These are phyloP conservation scores for Melanostoma mellinum DNA, from an alignment of 2,888 invertebrate species.

Conservation along the genomic window DNA sequence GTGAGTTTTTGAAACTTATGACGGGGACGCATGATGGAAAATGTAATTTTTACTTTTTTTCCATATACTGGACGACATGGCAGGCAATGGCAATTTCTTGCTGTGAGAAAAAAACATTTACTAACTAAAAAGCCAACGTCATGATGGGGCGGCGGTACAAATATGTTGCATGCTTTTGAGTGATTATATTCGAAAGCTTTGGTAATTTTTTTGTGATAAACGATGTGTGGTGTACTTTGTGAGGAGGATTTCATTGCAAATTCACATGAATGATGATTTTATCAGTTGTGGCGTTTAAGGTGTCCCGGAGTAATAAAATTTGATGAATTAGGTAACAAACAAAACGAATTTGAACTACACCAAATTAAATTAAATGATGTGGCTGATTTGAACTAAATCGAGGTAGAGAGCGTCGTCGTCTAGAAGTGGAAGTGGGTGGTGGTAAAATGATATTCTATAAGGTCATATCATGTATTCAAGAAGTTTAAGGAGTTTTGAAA, in stretches of 20 bases:
- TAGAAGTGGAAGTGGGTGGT: not conserved
- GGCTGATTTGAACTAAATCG: no score
- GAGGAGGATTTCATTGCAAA: conserved; percentile 23
- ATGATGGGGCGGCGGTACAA: conserved; percentile 8
- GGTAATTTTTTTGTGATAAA: not conserved
- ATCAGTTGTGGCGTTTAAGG: conserved; percentile 55
- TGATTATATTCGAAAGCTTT: conserved; percentile 38
- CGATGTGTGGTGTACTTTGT: not conserved
- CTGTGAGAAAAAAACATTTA: not conserved
- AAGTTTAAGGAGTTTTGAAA: no score
- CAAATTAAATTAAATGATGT: no score
- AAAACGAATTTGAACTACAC: not conserved
- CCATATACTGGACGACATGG: no score
- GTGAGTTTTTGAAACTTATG: conserved; percentile 20
- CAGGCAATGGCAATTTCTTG: no score
- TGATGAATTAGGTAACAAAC: conserved; percentile 43
- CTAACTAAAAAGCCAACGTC: conserved; percentile 44
- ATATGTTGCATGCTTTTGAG: conserved; percentile 45
- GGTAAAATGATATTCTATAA: no score
- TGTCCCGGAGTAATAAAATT: conserved; percentile 50
- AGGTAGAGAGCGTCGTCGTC: not conserved
- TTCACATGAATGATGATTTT: conserved; percentile 36
- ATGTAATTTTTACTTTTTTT: no score
- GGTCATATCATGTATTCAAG: no score
- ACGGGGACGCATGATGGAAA: no score